Evolutionary conservation across 2,888 invertebrate species (phyloP), one percentile per base, ranked within the genome.

Genomic region (Penaeus monodon): DNA sequence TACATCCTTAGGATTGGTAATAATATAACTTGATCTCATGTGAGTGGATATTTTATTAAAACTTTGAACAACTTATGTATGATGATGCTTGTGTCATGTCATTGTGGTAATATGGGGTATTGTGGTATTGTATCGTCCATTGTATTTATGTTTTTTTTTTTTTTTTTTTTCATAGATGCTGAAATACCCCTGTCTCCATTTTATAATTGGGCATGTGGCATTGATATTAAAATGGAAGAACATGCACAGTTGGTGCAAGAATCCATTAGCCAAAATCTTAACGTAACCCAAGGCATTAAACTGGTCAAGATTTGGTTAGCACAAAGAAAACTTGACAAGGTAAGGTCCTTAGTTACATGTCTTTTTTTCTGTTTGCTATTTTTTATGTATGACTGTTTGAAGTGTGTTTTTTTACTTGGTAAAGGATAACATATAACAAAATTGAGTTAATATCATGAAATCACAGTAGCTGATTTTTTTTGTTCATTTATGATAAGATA

Each of bases 281-380:
- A 84, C 57, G 74, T 88, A 33, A 57, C 70, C 20, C 86, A 90
- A 27, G 89, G 88, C 8, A 70, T 88, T 49, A 84, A 86, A 70
- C 83, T 90, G 8, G 29, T 87, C 33, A 90, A 90, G 80, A 79
- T 90, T 57, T 90, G 89, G 89, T 66, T 90, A 70, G 33, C 81
- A 10, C 89, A 90, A 68, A 80, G 88, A 74, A 38, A 64, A 14
- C 66, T 88, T 6, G 81, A 80, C 68, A 88, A 65, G 77, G 88
- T 87, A 57, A 70, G 83, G 80, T 63, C 14, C 14, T 12, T 29
- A 24, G 2, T 24, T 27, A 14, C 22, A 68, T 44, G 22, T 70
- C 22, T 29, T 29, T 24, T 68, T 29, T 24, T 24, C 24, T 70
- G 20, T 70, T 29, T 70, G 17, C 3, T 70, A 27, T 29, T 70